Conservation (phyloP, 2,797 vertebrate species). For the Aphelocoma californica region DNA sequence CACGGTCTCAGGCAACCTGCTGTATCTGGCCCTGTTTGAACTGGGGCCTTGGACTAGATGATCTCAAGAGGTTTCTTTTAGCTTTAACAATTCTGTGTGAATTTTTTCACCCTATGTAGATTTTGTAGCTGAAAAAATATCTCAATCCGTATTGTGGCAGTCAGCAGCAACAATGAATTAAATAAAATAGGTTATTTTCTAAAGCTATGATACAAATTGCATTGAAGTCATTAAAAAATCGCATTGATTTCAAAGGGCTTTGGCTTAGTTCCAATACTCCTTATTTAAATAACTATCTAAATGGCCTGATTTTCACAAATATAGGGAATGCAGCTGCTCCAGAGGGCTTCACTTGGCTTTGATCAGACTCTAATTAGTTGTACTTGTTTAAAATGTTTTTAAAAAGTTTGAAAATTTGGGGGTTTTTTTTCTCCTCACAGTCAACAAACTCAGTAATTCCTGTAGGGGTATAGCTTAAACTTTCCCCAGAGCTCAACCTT, state of each 20-base stretch:
- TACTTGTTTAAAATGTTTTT: conserved; percentile 33
- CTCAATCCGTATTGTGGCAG: neutral
- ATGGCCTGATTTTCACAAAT: conserved; percentile 36
- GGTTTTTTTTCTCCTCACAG: neutral
- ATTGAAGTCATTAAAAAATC: conserved; percentile 43
- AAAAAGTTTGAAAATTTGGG: conserved; percentile 1
- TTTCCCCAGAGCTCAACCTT: conserved; percentile 32
- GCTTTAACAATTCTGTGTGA: neutral
- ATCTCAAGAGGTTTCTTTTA: neutral
- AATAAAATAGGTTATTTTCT: conserved; percentile 15
- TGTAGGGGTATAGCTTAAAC: conserved; percentile 4
- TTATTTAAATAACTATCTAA: conserved; percentile 45
- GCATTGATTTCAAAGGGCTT: conserved; percentile 31
- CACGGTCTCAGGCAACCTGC: neutral
- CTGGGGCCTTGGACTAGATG: neutral
- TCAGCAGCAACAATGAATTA: neutral
- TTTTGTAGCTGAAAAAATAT: neutral
- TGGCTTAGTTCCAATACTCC: conserved; percentile 5
- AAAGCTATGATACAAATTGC: neutral
- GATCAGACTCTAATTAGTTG: conserved; percentile 52
- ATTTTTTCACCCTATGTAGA: neutral
- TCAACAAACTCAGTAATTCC: conserved; percentile 27
- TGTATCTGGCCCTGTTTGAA: neutral
- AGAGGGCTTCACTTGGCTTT: conserved; percentile 44
- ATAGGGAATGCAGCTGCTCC: conserved; percentile 25